Conservation (phyloP, 2,797 vertebrate genomes). For the Buphagus erythrorhynchus region DNA sequence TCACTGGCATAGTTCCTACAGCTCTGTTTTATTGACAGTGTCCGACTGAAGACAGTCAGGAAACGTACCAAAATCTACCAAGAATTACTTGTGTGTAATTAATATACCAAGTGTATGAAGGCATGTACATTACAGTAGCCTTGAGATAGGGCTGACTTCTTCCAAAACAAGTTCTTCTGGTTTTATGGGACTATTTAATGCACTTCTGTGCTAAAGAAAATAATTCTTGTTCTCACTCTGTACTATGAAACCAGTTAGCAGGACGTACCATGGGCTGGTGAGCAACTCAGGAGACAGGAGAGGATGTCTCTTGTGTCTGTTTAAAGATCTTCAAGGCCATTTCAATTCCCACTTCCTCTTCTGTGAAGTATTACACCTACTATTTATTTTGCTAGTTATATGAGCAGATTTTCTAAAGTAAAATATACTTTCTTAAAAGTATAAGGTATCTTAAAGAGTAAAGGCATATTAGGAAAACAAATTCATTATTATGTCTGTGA, state of each 20-base stretch:
- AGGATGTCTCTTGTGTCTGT: background rate
- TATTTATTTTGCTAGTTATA: background rate
- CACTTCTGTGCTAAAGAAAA: slow-evolving; percentile 20
- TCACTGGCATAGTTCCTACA: background rate
- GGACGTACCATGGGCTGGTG: background rate
- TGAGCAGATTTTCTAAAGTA: background rate
- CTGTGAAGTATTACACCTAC: background rate
- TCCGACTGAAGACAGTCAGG: background rate
- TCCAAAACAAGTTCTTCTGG: slow-evolving; percentile 52
- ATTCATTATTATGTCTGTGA: rapidly evolving
- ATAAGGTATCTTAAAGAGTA: background rate
- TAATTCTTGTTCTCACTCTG: background rate
- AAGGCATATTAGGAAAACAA: background rate
- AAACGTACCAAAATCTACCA: background rate
- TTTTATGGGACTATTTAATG: slow-evolving; percentile 43
- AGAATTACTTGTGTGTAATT: background rate
- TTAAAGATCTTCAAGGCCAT: background rate
- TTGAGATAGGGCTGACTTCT: slow-evolving; percentile 46
- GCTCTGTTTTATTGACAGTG: background rate
- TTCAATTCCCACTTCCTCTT: background rate
- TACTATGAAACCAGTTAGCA: slow-evolving; percentile 18
- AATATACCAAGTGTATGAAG: background rate
- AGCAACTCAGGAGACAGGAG: background rate
- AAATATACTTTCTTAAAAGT: background rate
- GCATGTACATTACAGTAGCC: background rate